Evolutionary conservation across 2,888 invertebrate genomes (phyloP).

Genomic region (Calliscelio sp.): DNA sequence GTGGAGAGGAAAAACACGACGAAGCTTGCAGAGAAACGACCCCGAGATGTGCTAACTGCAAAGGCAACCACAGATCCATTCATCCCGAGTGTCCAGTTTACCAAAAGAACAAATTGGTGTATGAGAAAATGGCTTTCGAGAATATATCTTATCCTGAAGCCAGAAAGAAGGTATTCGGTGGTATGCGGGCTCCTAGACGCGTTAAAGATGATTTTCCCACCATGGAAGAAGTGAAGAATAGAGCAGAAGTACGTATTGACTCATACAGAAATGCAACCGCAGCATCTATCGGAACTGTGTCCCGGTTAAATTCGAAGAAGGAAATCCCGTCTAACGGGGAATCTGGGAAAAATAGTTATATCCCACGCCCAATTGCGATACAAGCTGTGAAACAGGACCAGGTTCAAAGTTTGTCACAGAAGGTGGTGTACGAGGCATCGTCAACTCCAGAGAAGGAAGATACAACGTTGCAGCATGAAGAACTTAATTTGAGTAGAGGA

Average conservation of each 20-base stretch:
- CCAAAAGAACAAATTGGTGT: not conserved
- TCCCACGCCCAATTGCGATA: no score
- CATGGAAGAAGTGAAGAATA: not conserved
- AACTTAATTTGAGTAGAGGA: no score
- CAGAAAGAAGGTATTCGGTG: constrained; percentile 2
- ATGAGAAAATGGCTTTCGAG: constrained; percentile 1
- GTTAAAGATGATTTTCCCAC: constrained; percentile 44
- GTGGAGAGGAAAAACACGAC: constrained; percentile 10
- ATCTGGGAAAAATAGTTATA: no score
- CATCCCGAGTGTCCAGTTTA: not conserved
- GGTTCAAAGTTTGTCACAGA: no score
- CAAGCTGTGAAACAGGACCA: no score
- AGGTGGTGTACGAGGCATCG: no score
- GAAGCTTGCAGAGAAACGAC: not conserved
- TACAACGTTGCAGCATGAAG: no score
- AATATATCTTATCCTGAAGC: constrained; percentile 53
- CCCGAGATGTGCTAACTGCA: constrained; percentile 49
- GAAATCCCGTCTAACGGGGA: no score
- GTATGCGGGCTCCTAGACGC: not conserved
- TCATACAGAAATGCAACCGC: constrained; percentile 4
- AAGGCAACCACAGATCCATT: constrained; percentile 25
- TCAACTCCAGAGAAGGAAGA: no score
- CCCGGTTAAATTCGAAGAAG: no score
- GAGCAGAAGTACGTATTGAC: not conserved
- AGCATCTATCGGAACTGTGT: no score